A percentile compares a stretch with the other conserved stretches of the same genome.
Evolutionary conservation across 2,797 vertebrate genomes (phyloP).

Genomic region (Sternotherus odoratus): DNA sequence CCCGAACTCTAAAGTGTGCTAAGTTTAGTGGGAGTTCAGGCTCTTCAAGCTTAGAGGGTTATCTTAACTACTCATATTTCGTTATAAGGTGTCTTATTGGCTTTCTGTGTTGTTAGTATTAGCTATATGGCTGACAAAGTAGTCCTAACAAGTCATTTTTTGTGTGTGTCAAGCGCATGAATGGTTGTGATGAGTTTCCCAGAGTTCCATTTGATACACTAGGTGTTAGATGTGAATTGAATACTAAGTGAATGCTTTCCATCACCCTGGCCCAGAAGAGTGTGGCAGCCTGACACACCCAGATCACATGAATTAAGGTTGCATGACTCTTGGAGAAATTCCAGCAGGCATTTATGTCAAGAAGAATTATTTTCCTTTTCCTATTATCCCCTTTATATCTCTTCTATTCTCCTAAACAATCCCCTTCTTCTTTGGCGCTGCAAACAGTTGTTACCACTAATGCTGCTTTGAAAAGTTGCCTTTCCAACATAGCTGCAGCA

Average conservation of each 20-base stretch:
- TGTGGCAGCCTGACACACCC: background rate
- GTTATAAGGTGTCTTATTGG: background rate
- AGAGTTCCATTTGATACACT: background rate
- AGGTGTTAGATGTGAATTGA: background rate
- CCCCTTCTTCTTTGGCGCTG: background rate
- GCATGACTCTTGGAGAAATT: background rate
- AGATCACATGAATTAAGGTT: background rate
- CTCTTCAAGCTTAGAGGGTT: rapidly evolving
- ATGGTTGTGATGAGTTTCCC: background rate
- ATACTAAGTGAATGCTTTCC: background rate
- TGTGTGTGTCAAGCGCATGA: background rate
- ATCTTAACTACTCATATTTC: background rate
- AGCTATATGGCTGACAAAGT: background rate
- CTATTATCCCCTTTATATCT: background rate
- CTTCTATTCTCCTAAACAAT: background rate
- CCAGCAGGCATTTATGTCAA: background rate
- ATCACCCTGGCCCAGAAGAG: background rate
- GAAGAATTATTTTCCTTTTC: background rate
- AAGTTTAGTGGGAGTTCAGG: background rate
- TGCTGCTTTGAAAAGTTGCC: background rate
- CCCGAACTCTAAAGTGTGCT: rapidly evolving
- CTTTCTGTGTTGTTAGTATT: background rate
- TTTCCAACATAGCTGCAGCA: background rate
- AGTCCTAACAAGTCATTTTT: background rate
- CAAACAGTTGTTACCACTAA: background rate